These are phyloP conservation scores for Cebus imitator DNA, from an alignment of 2,113 vertebrate genomes.

Conservation along the genomic window DNA sequence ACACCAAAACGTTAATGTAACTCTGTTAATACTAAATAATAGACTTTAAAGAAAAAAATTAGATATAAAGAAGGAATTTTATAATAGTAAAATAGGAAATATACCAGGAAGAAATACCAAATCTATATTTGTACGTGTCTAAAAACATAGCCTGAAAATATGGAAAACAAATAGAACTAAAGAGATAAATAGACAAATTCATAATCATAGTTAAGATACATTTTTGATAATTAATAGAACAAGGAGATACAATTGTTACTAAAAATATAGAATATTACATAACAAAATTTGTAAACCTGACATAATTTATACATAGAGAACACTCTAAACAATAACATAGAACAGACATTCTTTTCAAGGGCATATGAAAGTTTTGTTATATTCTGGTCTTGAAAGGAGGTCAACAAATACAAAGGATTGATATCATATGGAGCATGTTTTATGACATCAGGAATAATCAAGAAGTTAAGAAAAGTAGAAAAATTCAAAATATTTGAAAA, in stretches of 20 bases:
- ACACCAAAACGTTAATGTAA: not conserved
- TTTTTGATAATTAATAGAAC: not conserved
- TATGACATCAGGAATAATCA: not conserved
- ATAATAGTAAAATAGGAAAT: not conserved
- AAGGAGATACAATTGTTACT: not conserved
- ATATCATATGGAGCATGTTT: not conserved
- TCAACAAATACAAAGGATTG: not conserved
- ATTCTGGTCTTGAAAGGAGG: not conserved
- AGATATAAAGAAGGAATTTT: not conserved
- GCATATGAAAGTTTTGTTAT: not conserved
- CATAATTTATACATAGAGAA: not conserved
- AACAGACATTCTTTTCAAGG: not conserved
- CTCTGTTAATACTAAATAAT: not conserved
- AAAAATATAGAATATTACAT: not conserved
- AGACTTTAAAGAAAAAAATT: not conserved
- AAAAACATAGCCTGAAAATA: not conserved
- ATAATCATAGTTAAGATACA: not conserved
- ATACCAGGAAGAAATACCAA: not conserved
- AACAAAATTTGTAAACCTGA: not conserved
- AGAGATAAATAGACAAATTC: not conserved
- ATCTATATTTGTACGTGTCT: not conserved
- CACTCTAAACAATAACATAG: not conserved
- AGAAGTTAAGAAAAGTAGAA: not conserved
- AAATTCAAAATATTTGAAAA: conserved; percentile 15
- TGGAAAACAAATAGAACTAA: conserved; percentile 12